Conservation (phyloP, 2,888 invertebrate species). For the Entomobrya proxima region DNA sequence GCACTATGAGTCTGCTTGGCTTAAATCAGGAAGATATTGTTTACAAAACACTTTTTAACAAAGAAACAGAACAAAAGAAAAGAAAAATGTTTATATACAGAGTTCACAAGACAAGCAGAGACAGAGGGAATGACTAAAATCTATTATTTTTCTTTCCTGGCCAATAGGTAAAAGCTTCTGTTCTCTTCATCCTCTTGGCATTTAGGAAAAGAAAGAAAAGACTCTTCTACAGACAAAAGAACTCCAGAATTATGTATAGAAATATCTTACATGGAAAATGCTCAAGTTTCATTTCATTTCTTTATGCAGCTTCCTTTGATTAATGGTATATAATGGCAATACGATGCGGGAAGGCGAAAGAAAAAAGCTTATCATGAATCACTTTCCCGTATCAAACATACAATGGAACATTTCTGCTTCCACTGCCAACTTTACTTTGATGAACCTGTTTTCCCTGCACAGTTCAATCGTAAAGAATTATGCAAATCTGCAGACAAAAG, state of each 20-base stretch:
- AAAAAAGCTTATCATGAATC: not conserved
- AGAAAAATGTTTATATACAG: conserved; percentile 22
- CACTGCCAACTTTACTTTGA: not conserved
- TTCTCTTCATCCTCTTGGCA: not conserved
- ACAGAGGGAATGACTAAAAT: not conserved
- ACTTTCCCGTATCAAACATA: not conserved
- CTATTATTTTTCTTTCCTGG: not conserved
- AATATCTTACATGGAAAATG: no score
- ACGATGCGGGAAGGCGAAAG: not conserved
- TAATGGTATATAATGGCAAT: not conserved
- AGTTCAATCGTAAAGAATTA: conserved; percentile 24
- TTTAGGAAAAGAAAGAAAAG: not conserved
- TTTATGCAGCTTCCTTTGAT: not conserved
- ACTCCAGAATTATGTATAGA: conserved; percentile 3
- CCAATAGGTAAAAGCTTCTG: not conserved
- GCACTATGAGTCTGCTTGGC: not conserved
- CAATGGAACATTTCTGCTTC: not conserved
- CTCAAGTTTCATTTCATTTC: not conserved
- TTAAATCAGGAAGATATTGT: conserved; percentile 4
- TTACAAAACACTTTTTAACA: conserved; percentile 38
- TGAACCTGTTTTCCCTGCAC: not conserved
- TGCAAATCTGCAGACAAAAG: not conserved
- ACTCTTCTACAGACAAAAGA: not conserved
- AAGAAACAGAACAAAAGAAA: conserved; percentile 51
- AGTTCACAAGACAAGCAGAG: not conserved